phyloP scores from a whole-genome alignment of 2,797 vertebrate genomes.

The Sciurus vulgaris region DNA sequence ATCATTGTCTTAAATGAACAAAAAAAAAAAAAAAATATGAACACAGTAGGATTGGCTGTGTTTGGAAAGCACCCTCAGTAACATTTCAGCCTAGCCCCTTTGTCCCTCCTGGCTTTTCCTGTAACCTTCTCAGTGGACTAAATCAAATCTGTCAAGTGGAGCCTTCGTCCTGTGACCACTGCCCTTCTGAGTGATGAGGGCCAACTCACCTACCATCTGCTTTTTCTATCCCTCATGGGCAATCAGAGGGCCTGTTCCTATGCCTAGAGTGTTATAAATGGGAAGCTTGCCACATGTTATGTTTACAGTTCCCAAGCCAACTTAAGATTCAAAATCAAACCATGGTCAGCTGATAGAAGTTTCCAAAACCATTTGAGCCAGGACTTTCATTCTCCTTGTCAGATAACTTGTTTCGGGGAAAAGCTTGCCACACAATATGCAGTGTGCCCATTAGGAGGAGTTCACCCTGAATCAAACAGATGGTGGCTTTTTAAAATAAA shows the following conservation, averaged over 20 bases:
- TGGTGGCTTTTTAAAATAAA: conserved; percentile 74
- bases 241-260: not conserved
- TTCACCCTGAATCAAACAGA: conserved; percentile 63
- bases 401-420: conserved; percentile 60
- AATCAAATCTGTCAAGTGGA: conserved; percentile 48
- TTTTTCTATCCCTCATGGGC: conserved; percentile 31
- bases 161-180: not conserved
- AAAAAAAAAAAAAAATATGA: not conserved
- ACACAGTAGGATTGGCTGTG: not conserved
- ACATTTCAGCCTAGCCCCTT: not conserved
- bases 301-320: conserved; percentile 68
- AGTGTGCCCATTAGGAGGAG: conserved; percentile 24
- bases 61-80: conserved; percentile 26
- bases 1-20: not conserved
- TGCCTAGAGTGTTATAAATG: conserved; percentile 49
- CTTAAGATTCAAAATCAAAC: conserved; percentile 69
- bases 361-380: conserved; percentile 25
- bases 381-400: conserved; percentile 45
- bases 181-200: conserved; percentile 43
- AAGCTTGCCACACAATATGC: conserved; percentile 16
- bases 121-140: conserved; percentile 36
- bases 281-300: conserved; percentile 68
- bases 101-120: conserved; percentile 12
- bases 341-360: conserved; percentile 39
- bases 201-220: conserved; percentile 78